phyloP scores from a whole-genome alignment of 2,113 vertebrate species.

The Malurus alboscapulatus region DNA sequence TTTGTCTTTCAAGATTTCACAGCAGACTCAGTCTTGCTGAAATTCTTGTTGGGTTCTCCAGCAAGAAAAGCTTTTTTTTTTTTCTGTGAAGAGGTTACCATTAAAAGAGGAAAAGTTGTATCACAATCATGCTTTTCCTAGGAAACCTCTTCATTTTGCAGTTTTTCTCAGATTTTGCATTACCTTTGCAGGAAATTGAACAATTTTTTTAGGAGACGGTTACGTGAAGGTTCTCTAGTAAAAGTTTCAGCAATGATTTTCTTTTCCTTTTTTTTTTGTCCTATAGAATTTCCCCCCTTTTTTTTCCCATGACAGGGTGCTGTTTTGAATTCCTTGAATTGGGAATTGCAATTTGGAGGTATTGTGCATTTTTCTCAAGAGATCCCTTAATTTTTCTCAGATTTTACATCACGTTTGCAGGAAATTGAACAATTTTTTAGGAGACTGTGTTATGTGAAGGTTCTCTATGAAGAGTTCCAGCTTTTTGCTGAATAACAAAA shows the following conservation, averaged over 20 bases:
- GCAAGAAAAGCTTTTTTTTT: background rate
- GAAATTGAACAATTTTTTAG: no score
- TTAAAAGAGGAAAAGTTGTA: slow-evolving; percentile 37
- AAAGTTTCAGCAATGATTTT: background rate
- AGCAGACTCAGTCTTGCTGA: background rate
- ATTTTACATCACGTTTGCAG: no score
- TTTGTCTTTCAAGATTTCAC: background rate
- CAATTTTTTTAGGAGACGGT: background rate
- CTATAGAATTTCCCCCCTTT: background rate
- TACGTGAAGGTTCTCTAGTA: background rate
- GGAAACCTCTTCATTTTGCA: background rate
- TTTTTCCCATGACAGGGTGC: accelerated
- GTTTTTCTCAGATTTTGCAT: background rate
- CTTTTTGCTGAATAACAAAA: no score
- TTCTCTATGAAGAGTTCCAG: no score
- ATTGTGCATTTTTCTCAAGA: no score
- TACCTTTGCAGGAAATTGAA: background rate
- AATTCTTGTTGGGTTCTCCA: background rate
- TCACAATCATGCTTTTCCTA: background rate
- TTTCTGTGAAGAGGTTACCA: background rate
- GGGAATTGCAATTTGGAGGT: background rate
- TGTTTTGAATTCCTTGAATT: background rate
- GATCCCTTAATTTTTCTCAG: no score
- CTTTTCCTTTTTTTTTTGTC: background rate
- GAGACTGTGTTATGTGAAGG: no score